Percentiles rank a stretch among this genome's conserved stretches.
phyloP scores from a whole-genome alignment of 2,797 vertebrate genomes.

The Helicolenus hilgendorfi region DNA sequence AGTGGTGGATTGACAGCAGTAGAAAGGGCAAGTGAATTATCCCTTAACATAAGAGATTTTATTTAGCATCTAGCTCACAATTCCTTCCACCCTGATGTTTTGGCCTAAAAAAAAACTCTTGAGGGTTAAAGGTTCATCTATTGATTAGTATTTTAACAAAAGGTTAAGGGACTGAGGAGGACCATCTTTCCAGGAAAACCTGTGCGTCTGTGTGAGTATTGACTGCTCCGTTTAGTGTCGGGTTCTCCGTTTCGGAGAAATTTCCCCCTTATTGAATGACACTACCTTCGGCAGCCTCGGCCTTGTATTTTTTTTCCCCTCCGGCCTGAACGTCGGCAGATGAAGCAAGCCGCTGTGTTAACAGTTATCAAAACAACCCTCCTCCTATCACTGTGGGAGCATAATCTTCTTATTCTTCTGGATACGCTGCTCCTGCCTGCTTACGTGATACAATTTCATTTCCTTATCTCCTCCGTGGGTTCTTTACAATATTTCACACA shows the following conservation, averaged over 20 bases:
- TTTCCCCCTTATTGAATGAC: background rate
- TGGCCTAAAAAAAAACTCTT: slow-evolving; percentile 10
- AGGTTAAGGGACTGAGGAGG: slow-evolving; percentile 12
- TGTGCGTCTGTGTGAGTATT: background rate
- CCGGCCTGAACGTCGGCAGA: background rate
- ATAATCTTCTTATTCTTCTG: slow-evolving; percentile 49
- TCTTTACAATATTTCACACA: slow-evolving; percentile 24
- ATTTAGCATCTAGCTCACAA: background rate
- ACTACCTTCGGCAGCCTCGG: slow-evolving; percentile 1
- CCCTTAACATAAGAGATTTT: background rate
- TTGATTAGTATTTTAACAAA: slow-evolving; percentile 35
- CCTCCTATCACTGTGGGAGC: slow-evolving; percentile 27
- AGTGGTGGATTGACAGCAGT: background rate
- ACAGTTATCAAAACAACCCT: slow-evolving; percentile 61
- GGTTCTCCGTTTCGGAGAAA: slow-evolving; percentile 22
- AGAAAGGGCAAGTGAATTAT: background rate
- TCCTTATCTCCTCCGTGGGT: slow-evolving; percentile 21
- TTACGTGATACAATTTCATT: slow-evolving; percentile 16
- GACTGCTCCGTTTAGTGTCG: background rate
- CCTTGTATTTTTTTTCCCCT: slow-evolving; percentile 20
- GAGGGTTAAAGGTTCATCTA: slow-evolving; percentile 22
- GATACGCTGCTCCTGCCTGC: slow-evolving; percentile 9
- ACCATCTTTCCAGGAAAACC: slow-evolving; percentile 1
- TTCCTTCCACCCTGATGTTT: background rate
- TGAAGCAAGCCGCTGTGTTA: slow-evolving; percentile 43